Evolutionary conservation across 2,113 vertebrate genomes (phyloP).

Genomic region (Panthera uncia): DNA sequence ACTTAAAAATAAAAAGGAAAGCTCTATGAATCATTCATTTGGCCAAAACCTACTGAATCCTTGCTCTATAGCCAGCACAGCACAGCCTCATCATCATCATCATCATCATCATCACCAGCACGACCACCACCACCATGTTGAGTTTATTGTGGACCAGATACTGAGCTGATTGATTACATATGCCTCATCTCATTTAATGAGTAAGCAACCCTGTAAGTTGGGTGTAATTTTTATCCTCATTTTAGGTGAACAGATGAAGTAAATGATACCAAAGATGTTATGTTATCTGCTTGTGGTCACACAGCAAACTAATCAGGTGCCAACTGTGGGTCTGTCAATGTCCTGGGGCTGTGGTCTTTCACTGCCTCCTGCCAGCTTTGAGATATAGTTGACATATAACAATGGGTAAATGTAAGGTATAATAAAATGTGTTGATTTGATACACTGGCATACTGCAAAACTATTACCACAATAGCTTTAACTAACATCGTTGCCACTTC

Average conservation of each 20-base stretch:
- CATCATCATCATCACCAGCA: too few relatives aligned
- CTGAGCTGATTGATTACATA: neutral
- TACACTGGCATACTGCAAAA: neutral
- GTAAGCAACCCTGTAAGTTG: neutral
- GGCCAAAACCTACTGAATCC: neutral
- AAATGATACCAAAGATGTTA: neutral
- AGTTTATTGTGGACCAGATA: neutral
- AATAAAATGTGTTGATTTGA: neutral
- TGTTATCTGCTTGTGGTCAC: neutral
- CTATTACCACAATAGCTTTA: neutral
- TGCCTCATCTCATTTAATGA: neutral
- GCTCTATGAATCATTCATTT: conserved; percentile 12
- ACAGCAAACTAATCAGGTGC: neutral
- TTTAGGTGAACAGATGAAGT: neutral
- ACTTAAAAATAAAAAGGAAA: neutral
- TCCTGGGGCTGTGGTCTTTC: neutral
- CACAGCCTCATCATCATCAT: neutral
- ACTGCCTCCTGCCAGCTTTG: neutral
- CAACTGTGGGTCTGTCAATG: neutral
- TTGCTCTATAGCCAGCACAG: neutral
- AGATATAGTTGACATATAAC: neutral
- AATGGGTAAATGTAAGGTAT: neutral
- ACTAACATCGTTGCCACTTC: neutral
- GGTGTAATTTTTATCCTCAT: neutral
- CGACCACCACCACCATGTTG: fast-evolving